Percentiles rank a stretch among this genome's conserved stretches.
Evolutionary conservation across 2,113 vertebrate genomes (phyloP).

Genomic region (Aramus guarauna): DNA sequence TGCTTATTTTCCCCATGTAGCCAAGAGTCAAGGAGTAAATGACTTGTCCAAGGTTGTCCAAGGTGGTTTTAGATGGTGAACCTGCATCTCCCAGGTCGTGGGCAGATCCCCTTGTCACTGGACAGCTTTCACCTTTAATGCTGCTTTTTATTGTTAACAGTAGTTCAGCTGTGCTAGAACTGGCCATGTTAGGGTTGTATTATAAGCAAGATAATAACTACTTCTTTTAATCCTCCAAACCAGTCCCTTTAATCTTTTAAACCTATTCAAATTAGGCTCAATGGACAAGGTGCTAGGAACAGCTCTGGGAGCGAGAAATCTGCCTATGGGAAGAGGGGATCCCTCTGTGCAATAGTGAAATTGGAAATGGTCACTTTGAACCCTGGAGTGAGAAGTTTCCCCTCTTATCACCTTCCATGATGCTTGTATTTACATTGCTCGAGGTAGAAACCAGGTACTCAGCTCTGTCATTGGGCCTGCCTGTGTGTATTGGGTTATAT

Average conservation of each 20-base stretch:
- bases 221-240: background rate
- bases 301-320: background rate
- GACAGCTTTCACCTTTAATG: background rate
- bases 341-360: background rate
- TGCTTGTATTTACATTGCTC: background rate
- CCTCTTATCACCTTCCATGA: background rate
- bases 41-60: background rate
- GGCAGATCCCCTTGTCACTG: background rate
- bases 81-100: background rate
- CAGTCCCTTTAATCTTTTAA: background rate
- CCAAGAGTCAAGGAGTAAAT: background rate
- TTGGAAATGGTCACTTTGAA: background rate
- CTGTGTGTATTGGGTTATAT: background rate
- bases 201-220: background rate
- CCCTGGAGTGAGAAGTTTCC: background rate
- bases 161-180: background rate
- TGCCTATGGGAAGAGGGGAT: background rate
- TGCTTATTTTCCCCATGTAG: background rate
- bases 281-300: background rate
- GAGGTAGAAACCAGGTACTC: background rate
- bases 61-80: background rate
- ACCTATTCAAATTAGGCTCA: background rate
- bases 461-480: background rate
- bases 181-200: background rate
- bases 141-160: background rate